Evolutionary conservation across 2,888 invertebrate species (phyloP).

Genomic region (Pimpla rufipes): DNA sequence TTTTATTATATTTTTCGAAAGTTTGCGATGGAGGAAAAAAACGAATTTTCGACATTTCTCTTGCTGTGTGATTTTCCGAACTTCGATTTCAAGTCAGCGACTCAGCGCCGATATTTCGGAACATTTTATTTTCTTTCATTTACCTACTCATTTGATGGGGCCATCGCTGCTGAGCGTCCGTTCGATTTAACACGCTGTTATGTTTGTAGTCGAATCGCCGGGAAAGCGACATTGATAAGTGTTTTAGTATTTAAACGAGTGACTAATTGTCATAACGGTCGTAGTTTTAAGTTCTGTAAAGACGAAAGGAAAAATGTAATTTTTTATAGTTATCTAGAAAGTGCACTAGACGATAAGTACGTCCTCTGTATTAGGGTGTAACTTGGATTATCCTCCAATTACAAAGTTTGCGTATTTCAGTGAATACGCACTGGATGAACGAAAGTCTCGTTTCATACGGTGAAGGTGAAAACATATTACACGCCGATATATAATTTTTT

Average conservation of each 20-base stretch:
- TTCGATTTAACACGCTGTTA: neutral
- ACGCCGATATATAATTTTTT: neutral
- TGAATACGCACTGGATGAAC: neutral
- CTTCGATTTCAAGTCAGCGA: neutral
- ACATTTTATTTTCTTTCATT: neutral
- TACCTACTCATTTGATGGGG: conserved; percentile 3
- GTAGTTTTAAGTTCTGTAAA: conserved; percentile 17
- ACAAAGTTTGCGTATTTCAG: conserved; percentile 13
- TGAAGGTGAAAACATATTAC: conserved; percentile 17
- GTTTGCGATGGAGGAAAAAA: neutral
- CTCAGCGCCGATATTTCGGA: neutral
- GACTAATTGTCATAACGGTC: neutral
- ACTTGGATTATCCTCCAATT: neutral
- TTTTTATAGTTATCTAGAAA: conserved; percentile 16
- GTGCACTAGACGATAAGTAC: conserved; percentile 26
- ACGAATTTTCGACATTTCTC: neutral
- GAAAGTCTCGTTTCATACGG: neutral
- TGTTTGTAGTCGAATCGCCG: conserved; percentile 12
- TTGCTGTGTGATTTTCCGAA: neutral
- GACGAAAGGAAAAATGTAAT: conserved; percentile 13
- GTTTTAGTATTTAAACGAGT: conserved; percentile 28
- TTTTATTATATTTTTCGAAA: neutral
- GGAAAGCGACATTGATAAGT: conserved; percentile 20
- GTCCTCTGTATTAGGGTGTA: neutral
- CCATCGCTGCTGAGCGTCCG: no score